Evolutionary conservation across 2,888 invertebrate genomes (phyloP), one percentile per base, ranked within the genome.

Genomic region (Stenurella melanura): DNA sequence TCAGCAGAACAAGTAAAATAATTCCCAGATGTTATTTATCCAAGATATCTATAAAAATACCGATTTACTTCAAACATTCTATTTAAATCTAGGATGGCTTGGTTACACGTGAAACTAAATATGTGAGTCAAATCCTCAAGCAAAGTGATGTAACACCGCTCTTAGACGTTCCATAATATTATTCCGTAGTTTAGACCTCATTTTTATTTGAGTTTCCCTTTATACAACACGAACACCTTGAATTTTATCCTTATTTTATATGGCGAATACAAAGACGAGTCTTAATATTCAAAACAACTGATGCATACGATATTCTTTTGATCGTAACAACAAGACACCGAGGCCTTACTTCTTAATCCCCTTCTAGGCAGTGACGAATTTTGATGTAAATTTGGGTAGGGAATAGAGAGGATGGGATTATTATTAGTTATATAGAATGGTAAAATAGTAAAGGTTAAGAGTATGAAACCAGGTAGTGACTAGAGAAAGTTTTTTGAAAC

Each of bases 261-360:
- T 19, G 15, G 57, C 58, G n/a, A 18, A 30, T n/a, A 67, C 67
- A 67, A 67, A 67, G 56, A n/a, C n/a, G 54, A 38, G 54, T 67
- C 54, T 9, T 54, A 56, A 67, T 56, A 54, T 54, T 67, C 67
- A 56, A 30, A 67, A 21, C 67, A 21, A 67, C 67, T n/a, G 26
- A 26, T 42, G 67, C 26, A 67, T 54, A 38, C 26, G 50, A 67
- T 67, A 67, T 67, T 17, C 67, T 67, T 67, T 67, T 50, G 15
- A 67, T 67, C 67, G 54, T 19, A 26, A 21, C 17, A 26, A 67
- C 10, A 54, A 26, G 7, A 19, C 50, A 5, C 18, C 30, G 50
- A n/a, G 9, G 26, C 10, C 17, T 56, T 50, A 30, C 54, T 50
- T 66, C 18, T 21, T 50, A 15, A 42, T 2, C 18, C 19, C 66